Conservation (phyloP, 2,888 invertebrate genomes). For the Charanyca ferruginea region DNA sequence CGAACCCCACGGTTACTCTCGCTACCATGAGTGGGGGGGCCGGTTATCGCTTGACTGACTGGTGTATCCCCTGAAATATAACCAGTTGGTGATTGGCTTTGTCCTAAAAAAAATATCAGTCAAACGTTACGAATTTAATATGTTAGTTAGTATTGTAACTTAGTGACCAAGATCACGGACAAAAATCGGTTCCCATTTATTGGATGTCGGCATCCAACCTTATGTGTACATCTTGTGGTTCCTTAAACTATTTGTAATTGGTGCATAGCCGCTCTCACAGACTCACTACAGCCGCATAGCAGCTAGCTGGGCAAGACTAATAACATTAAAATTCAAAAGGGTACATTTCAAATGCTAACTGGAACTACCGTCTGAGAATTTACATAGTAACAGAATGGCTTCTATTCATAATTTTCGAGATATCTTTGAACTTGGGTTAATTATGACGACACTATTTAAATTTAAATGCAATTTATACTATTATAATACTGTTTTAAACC, state of each 20-base stretch:
- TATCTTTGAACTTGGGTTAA: neutral
- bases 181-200: neutral
- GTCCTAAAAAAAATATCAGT: too few species aligned
- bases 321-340: constrained; percentile 12
- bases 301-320: neutral
- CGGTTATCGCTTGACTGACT: too few species aligned
- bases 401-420: neutral
- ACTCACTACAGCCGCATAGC: neutral
- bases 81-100: too few species aligned
- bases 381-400: neutral
- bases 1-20: too few species aligned
- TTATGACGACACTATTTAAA: neutral
- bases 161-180: too few species aligned
- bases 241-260: constrained; percentile 20
- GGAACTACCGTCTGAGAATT: neutral
- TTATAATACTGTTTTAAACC: too few species aligned
- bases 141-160: too few species aligned
- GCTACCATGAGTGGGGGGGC: too few species aligned
- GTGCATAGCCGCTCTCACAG: neutral
- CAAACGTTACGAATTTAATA: too few species aligned
- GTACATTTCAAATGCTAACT: neutral
- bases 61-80: too few species aligned
- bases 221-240: neutral
- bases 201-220: neutral
- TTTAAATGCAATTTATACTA: too few species aligned